Percentiles rank a stretch among this genome's conserved stretches.
These are phyloP conservation scores for Phalloptychus januarius DNA, from an alignment of 2,797 vertebrate species.

Conservation along the genomic window DNA sequence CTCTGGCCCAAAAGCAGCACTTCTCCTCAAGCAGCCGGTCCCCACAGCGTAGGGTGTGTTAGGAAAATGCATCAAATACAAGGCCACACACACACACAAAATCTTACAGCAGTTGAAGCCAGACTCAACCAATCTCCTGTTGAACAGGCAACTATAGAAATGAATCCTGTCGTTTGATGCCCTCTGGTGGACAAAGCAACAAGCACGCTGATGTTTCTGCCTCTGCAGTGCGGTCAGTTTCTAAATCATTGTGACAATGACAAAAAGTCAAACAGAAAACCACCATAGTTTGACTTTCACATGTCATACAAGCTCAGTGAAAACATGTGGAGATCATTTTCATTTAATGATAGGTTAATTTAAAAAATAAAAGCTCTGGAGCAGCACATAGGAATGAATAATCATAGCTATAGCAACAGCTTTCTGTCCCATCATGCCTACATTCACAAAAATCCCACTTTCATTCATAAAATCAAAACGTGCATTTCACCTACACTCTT, in stretches of 20 bases:
- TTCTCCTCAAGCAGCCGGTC: no score
- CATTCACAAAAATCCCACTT: neutral
- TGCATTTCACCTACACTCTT: constrained; percentile 22
- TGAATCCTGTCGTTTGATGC: constrained; percentile 41
- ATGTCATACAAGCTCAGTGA: neutral
- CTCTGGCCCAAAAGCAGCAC: neutral
- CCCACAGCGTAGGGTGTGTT: no score
- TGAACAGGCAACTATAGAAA: neutral
- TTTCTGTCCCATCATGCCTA: constrained; percentile 45
- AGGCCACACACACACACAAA: neutral
- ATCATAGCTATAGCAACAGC: constrained; percentile 55
- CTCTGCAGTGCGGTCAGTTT: constrained; percentile 66
- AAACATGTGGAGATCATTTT: neutral
- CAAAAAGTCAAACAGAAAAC: constrained; percentile 1
- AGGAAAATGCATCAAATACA: neutral
- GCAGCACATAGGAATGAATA: constrained; percentile 13
- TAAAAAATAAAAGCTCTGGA: neutral
- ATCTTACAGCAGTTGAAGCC: neutral
- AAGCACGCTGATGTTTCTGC: neutral
- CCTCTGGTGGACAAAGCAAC: constrained; percentile 62
- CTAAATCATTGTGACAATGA: constrained; percentile 46
- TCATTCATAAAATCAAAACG: neutral
- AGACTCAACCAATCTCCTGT: neutral
- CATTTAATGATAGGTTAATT: neutral
- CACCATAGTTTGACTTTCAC: neutral